phyloP scores from a whole-genome alignment of 2,113 vertebrate genomes.

The Octodon degus region DNA sequence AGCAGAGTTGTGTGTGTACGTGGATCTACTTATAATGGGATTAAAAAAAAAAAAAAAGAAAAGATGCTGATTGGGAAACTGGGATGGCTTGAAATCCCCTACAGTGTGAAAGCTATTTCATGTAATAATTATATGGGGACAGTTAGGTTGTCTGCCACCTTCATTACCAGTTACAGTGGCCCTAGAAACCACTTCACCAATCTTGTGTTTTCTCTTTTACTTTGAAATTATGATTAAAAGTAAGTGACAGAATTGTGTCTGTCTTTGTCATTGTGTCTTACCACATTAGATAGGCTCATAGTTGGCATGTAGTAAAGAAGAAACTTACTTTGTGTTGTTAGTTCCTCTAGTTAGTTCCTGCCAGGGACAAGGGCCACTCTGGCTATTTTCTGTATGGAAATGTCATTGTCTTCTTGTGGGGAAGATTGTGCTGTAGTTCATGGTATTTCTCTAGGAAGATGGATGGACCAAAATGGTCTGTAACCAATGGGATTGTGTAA shows the following conservation, averaged over 20 bases:
- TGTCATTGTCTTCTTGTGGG: slow-evolving; percentile 18
- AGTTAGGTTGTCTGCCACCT: not conserved
- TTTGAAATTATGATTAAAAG: slow-evolving; percentile 17
- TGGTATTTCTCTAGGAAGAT: slow-evolving; percentile 47
- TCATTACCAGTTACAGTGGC: slow-evolving; percentile 36
- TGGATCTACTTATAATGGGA: not conserved
- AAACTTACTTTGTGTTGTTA: slow-evolving; percentile 14
- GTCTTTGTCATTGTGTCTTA: slow-evolving; percentile 24
- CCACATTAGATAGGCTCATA: not conserved
- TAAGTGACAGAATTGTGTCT: not conserved
- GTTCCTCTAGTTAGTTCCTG: not conserved
- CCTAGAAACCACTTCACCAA: not conserved
- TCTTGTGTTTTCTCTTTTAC: not conserved
- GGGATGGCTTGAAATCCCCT: not conserved
- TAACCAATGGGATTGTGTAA: slow-evolving; percentile 41
- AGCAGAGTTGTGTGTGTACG: not conserved
- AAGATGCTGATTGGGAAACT: not conserved
- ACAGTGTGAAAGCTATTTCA: not conserved
- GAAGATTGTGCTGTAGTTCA: slow-evolving; percentile 22
- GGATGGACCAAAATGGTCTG: slow-evolving; percentile 41
- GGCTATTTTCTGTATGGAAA: slow-evolving; percentile 6
- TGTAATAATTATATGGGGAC: not conserved
- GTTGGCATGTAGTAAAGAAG: slow-evolving; percentile 12
- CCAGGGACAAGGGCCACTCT: not conserved
- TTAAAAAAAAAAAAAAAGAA: not conserved